Evolutionary conservation across 2,113 vertebrate genomes (phyloP).

Genomic region (Carassius gibelio): DNA sequence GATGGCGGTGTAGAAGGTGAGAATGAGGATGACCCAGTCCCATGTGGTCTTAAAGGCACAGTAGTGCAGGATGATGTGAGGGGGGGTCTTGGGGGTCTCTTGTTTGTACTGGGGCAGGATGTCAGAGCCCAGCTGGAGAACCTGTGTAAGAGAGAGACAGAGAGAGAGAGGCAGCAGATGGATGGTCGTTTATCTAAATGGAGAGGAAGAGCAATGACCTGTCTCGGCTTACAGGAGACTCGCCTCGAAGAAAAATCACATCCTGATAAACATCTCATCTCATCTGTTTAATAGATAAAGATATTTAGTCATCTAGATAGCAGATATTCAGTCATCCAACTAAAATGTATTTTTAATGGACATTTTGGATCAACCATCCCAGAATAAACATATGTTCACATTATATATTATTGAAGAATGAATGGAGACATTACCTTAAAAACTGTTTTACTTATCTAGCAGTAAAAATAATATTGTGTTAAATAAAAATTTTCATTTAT

Average conservation of each 20-base stretch:
- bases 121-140: slow-evolving; percentile 95
- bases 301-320: not conserved
- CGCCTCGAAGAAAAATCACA: slow-evolving; percentile 6
- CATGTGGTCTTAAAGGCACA: slow-evolving; percentile 99
- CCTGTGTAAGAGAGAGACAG: slow-evolving; percentile 73
- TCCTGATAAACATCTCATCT: slow-evolving; percentile 16
- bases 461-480: not conserved
- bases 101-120: slow-evolving; percentile 99
- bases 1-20: slow-evolving; percentile 99
- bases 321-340: not conserved
- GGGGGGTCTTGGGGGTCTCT: slow-evolving; percentile 98
- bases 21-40: slow-evolving; percentile 99
- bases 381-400: not conserved
- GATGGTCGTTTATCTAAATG: slow-evolving; percentile 14
- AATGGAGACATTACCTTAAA: not conserved
- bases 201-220: slow-evolving; percentile 6
- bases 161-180: not conserved
- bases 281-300: slow-evolving; percentile 13
- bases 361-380: slow-evolving; percentile 8
- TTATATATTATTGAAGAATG: not conserved
- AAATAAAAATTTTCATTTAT: not conserved
- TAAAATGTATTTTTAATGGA: not conserved
- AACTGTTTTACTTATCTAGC: not conserved
- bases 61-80: slow-evolving; percentile 98
- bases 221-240: not conserved